Conservation (phyloP, 1,140 invertebrate genomes). For the Pinna nobilis region DNA sequence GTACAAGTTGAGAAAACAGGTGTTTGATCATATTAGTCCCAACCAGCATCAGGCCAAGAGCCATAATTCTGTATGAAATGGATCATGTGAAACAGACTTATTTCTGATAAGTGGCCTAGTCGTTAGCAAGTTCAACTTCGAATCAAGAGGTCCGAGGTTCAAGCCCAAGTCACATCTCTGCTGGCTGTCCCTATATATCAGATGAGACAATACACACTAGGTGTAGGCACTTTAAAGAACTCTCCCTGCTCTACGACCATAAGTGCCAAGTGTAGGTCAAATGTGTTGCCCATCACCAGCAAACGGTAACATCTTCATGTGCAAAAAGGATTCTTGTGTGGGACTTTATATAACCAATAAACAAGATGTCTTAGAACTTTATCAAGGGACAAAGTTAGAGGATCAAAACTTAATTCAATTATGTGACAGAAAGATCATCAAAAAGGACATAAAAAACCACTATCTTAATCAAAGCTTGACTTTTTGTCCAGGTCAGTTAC, state of each 20-base stretch:
- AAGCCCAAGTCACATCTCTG: no score
- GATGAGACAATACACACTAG: no score
- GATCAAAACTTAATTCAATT: neutral
- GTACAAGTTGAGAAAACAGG: neutral
- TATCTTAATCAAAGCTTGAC: neutral
- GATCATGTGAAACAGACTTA: neutral
- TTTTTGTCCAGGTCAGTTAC: slow-evolving; percentile 32
- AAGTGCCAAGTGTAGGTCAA: no score
- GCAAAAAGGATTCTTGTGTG: neutral
- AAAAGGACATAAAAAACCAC: neutral
- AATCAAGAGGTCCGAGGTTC: no score
- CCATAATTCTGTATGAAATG: neutral
- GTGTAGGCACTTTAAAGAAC: no score
- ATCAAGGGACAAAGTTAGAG: neutral
- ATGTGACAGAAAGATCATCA: neutral
- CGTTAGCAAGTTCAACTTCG: neutral
- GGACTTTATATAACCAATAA: neutral
- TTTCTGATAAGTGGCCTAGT: neutral
- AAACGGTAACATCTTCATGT: neutral
- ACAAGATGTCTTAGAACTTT: neutral
- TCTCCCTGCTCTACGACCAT: no score
- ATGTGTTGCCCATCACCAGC: no score
- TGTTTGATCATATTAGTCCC: neutral
- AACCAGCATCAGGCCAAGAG: neutral
- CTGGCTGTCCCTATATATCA: no score